These are phyloP conservation scores for Oreohelix idahoensis DNA, from an alignment of 1,140 invertebrate genomes.

Conservation along the genomic window DNA sequence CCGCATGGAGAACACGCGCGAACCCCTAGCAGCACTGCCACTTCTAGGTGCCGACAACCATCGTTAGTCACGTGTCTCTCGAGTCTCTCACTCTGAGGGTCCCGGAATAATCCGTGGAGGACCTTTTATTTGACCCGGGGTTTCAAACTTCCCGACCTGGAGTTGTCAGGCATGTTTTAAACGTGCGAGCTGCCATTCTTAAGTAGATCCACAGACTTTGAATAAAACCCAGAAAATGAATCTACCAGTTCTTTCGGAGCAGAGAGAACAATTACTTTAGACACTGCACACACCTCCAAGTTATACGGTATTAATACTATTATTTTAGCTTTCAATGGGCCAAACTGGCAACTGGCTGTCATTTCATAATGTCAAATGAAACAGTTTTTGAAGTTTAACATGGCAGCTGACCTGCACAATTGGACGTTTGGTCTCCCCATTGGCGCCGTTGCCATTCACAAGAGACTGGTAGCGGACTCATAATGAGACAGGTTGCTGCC, in stretches of 20 bases:
- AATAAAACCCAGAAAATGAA: not conserved
- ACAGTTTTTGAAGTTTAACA: slow-evolving; percentile 1
- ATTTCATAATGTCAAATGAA: slow-evolving; percentile 6
- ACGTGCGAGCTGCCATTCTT: not conserved
- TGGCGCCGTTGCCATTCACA: not conserved
- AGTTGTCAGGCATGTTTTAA: not conserved
- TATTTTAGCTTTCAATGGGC: not conserved
- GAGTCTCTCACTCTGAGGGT: not conserved
- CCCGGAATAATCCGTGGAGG: not conserved
- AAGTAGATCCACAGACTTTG: not conserved
- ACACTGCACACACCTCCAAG: not conserved
- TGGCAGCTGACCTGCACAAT: not conserved
- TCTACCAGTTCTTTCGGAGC: not conserved
- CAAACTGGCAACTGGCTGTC: slow-evolving; percentile 8
- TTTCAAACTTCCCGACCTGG: not conserved
- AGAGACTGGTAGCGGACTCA: not conserved
- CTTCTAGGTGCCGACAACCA: not conserved
- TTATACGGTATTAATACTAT: not conserved
- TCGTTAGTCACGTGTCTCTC: not conserved
- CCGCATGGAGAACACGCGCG: slow-evolving; percentile 1
- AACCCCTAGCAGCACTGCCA: not conserved
- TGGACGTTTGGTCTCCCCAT: not conserved
- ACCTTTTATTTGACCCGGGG: not conserved
- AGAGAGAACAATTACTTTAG: not conserved
- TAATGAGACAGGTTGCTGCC: not conserved